A percentile compares a stretch with the other conserved stretches of the same genome.
These are phyloP conservation scores for Psilopogon haemacephalus DNA, from an alignment of 2,113 vertebrate genomes.

Conservation along the genomic window DNA sequence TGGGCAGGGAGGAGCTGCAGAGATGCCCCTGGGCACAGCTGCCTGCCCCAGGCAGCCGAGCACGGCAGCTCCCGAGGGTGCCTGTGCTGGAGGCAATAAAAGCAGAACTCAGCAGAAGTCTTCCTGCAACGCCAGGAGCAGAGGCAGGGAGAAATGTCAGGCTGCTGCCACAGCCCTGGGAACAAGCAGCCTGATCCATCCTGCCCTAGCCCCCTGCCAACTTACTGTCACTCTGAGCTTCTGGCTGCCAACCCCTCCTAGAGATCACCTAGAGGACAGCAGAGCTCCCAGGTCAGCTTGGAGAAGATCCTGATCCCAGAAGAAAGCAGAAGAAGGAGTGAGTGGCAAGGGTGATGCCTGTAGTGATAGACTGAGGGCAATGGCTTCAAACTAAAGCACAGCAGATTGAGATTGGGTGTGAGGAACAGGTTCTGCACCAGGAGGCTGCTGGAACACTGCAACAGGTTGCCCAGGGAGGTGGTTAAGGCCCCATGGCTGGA, in stretches of 20 bases:
- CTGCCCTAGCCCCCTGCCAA: accelerated
- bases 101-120: not conserved
- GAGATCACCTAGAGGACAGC: not conserved
- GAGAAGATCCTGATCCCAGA: not conserved
- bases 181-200: not conserved
- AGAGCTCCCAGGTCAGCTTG: not conserved
- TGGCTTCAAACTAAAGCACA: no score
- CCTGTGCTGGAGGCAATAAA: conserved; percentile 19
- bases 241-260: not conserved
- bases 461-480: no score
- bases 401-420: no score
- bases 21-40: not conserved
- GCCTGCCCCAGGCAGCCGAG: not conserved
- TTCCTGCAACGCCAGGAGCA: not conserved
- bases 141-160: conserved; percentile 7
- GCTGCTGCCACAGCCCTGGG: not conserved
- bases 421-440: no score
- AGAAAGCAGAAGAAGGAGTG: not conserved
- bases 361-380: no score
- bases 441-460: no score
- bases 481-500: no score
- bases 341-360: no score
- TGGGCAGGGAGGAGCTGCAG: not conserved
- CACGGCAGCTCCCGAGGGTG: not conserved
- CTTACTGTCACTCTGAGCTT: not conserved